Evolutionary conservation across 2,888 invertebrate species (phyloP).

Genomic region (Gisinianus flammeolus): DNA sequence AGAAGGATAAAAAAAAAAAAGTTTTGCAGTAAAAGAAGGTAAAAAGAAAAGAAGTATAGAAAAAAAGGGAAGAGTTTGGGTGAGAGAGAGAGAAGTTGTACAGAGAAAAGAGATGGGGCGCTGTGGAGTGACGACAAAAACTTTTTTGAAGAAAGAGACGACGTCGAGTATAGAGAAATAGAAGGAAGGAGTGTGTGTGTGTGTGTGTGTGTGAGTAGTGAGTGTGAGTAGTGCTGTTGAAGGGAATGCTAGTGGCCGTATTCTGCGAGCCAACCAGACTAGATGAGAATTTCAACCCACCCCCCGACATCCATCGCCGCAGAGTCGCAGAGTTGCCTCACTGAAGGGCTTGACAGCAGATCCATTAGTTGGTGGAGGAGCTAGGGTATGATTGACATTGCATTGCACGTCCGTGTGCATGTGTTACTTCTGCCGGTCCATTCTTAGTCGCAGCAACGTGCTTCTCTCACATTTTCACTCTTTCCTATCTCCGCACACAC

Average conservation of each 20-base stretch:
- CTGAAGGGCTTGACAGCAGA: slow-evolving; percentile 52
- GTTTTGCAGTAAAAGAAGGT: too few relatives aligned
- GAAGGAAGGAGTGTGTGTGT: too few relatives aligned
- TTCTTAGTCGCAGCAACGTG: slow-evolving; percentile 44
- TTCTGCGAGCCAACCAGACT: slow-evolving; percentile 33
- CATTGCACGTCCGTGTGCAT: slow-evolving; percentile 56
- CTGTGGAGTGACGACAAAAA: background rate
- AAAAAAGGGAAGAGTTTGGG: background rate
- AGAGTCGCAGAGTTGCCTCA: slow-evolving; percentile 44
- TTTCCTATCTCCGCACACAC: background rate
- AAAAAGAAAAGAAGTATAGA: background rate
- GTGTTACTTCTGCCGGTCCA: slow-evolving; percentile 46
- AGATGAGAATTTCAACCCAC: slow-evolving; percentile 43
- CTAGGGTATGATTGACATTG: slow-evolving; percentile 55
- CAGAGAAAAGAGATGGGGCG: background rate
- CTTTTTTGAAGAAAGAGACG: slow-evolving; percentile 35
- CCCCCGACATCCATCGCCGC: slow-evolving; percentile 44
- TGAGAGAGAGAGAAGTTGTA: slow-evolving; percentile 6
- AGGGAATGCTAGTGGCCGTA: slow-evolving; percentile 33
- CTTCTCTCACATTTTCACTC: slow-evolving; percentile 38
- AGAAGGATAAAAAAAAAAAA: too few relatives aligned
- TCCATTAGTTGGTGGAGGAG: slow-evolving; percentile 54
- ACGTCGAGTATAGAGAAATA: slow-evolving; percentile 45
- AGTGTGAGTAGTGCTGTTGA: slow-evolving; percentile 24
- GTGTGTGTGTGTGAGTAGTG: too few relatives aligned